Evolutionary conservation across 2,113 vertebrate genomes (phyloP), one percentile per base, ranked within the genome.

Genomic region (Ranitomeya variabilis): DNA sequence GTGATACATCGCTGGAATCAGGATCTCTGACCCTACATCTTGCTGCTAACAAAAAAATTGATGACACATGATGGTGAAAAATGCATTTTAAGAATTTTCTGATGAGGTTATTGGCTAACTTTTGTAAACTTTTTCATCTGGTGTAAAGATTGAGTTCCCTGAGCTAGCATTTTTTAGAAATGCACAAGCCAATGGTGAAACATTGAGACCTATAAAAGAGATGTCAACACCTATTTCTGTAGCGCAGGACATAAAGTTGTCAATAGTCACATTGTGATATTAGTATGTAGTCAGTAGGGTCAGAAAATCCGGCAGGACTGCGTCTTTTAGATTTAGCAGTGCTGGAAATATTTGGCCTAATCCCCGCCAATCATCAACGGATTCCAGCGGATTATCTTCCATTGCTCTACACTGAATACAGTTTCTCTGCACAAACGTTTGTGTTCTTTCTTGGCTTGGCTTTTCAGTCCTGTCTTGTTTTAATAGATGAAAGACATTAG

Each of bases 371-470:
- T 88, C 87, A 83, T 88, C 80, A 77, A 83, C 71, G 37, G 87
- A 88, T 83, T 88, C 87, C 81, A 84, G 83, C 55, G 87, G 87
- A 88, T 88, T 83, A 88, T 83, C 80, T 83, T 84, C 80, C 71
- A 83, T 88, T 88, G 69, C 79, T 64, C 13, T 76, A 69, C 80
- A 54, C 9, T 83, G 69, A 73, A 88, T 67, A 84, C 45, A 66
- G 80, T 87, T 87, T 21, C 31, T 15, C 3, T 10, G 23, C 26
- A 79, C 37, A 76, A 79, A 87, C 14, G 9, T 59, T 87, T 81
- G 86, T 82, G 77, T 67, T 73, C 16, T 81, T 59, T 69, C 10
- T 54, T 60, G 64, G 18, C 7, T 54, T 59, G 9, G 9, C 19
- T 77, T 80, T 80, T 54, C 23, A 80, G 60, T 87, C 54, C 86